A percentile compares a stretch with the other conserved stretches of the same genome.
phyloP scores from a whole-genome alignment of 2,888 invertebrate genomes.

The Aelia acuminata region DNA sequence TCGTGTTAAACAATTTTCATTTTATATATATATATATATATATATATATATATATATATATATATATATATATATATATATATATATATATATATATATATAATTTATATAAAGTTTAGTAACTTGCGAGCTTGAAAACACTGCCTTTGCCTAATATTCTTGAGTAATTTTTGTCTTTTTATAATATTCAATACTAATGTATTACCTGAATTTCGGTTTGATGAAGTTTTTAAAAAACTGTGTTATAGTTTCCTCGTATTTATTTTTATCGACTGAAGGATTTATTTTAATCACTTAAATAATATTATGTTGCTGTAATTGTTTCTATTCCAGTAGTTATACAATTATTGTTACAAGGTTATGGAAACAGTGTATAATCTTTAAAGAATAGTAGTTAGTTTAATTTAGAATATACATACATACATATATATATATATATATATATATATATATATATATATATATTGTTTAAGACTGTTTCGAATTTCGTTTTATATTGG shows the following conservation, averaged over 20 bases:
- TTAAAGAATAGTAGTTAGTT: neutral
- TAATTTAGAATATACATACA: neutral
- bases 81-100: too few relatives aligned
- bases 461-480: constrained; percentile 2
- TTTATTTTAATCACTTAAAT: neutral
- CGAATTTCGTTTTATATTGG: neutral
- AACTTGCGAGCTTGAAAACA: neutral
- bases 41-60: too few relatives aligned
- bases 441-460: too few relatives aligned
- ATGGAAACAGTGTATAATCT: neutral
- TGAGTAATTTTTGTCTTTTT: neutral
- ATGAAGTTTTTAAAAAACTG: neutral
- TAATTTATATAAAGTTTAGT: neutral
- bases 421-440: too few relatives aligned
- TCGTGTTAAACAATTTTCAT: too few relatives aligned
- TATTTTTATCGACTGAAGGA: neutral
- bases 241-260: neutral
- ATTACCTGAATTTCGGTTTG: neutral
- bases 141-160: neutral
- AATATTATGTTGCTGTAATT: neutral
- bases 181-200: neutral
- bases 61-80: too few relatives aligned
- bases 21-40: too few relatives aligned
- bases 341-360: neutral
- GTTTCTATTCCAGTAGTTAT: neutral